These are phyloP conservation scores for Halyomorpha halys DNA, from an alignment of 1,140 invertebrate genomes.

Conservation along the genomic window DNA sequence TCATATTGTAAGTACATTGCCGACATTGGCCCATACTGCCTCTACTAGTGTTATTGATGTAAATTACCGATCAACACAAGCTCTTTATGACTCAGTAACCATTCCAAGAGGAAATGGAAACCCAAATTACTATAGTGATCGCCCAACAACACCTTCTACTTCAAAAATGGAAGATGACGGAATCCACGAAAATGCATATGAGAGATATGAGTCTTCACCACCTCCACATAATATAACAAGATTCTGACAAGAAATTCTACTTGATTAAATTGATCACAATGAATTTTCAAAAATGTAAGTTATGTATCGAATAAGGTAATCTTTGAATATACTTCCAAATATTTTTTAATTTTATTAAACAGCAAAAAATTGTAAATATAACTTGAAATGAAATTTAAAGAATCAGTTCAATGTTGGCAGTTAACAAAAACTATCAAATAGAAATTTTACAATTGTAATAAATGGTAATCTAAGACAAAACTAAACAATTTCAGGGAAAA, in stretches of 20 bases:
- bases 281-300: too few species aligned
- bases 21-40: conserved; percentile 29
- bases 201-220: conserved; percentile 31
- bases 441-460: too few species aligned
- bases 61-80: conserved; percentile 34
- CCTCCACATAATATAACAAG: conserved; percentile 32
- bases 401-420: too few species aligned
- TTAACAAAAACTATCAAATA: too few species aligned
- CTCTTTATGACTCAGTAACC: conserved; percentile 35
- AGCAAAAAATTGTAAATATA: too few species aligned
- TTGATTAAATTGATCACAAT: conserved; percentile 14
- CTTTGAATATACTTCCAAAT: too few species aligned
- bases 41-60: conserved; percentile 31
- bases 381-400: too few species aligned
- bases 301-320: too few species aligned
- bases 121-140: conserved; percentile 31
- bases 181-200: conserved; percentile 30
- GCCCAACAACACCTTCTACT: conserved; percentile 29
- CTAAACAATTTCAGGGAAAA: too few species aligned
- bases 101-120: conserved; percentile 27
- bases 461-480: too few species aligned
- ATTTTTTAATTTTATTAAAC: too few species aligned
- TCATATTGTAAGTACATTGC: conserved; percentile 33
- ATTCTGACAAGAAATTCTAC: conserved; percentile 30
- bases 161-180: conserved; percentile 28